phyloP scores from a whole-genome alignment of 2,113 vertebrate species.

The Rhea americana region DNA sequence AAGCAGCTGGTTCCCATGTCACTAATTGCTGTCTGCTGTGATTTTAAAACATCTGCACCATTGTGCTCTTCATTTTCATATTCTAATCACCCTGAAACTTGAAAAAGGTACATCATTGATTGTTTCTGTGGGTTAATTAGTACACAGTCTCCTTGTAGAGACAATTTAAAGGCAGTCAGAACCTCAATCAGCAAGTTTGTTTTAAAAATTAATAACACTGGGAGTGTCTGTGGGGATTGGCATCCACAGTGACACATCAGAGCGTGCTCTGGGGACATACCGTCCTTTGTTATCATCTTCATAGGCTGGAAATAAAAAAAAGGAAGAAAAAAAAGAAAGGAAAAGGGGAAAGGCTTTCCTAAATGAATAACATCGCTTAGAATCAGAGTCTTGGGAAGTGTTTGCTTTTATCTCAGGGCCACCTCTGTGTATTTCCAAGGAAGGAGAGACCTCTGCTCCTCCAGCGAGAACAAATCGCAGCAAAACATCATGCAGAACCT shows the following conservation, averaged over 20 bases:
- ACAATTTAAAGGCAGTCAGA: constrained; percentile 82
- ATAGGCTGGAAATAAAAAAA: neutral
- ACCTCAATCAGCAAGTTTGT: constrained; percentile 83
- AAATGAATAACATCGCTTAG: neutral
- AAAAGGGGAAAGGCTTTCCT: neutral
- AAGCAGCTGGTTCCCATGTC: constrained; percentile 86
- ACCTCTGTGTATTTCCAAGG: neutral
- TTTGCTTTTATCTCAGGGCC: neutral
- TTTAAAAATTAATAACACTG: constrained; percentile 82
- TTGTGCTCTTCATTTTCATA: constrained; percentile 86
- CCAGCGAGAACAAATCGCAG: neutral
- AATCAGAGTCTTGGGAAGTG: neutral
- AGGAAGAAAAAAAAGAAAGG: fast-evolving
- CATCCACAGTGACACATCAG: constrained; percentile 39
- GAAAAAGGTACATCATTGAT: constrained; percentile 84
- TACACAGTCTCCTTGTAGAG: constrained; percentile 81
- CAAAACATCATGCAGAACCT: neutral
- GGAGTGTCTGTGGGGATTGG: constrained; percentile 66
- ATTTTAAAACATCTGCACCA: constrained; percentile 88
- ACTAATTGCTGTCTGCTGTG: constrained; percentile 88
- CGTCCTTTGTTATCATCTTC: constrained; percentile 49
- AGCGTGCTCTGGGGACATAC: constrained; percentile 22
- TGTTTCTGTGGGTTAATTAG: constrained; percentile 85
- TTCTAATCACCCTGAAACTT: constrained; percentile 86
- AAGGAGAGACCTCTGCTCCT: neutral